phyloP scores from a whole-genome alignment of 2,888 invertebrate species.

The Apodemia zela region DNA sequence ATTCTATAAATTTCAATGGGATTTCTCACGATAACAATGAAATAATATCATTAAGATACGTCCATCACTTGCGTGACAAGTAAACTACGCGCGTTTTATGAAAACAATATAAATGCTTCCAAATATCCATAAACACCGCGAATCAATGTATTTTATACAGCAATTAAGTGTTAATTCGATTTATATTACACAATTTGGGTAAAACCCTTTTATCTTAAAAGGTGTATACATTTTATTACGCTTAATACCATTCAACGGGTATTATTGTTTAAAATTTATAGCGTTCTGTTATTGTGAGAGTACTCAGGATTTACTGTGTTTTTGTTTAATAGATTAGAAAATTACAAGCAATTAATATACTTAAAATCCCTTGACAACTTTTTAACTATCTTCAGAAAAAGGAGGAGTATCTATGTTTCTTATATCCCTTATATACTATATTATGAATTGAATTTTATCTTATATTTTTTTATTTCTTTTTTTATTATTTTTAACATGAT shows the following conservation, averaged over 20 bases:
- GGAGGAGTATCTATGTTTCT: too few species aligned
- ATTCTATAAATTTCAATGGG: conserved; percentile 42
- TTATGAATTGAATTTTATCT: too few species aligned
- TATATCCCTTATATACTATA: too few species aligned
- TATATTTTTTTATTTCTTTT: too few species aligned
- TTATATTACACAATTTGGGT: background rate
- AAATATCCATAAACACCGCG: background rate
- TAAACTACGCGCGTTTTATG: conserved; percentile 26
- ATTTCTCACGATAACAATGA: conserved; percentile 61
- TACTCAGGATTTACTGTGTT: too few species aligned
- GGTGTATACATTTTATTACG: background rate
- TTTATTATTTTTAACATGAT: too few species aligned
- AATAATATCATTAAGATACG: conserved; percentile 42
- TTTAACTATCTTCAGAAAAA: too few species aligned
- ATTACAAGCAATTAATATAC: too few species aligned
- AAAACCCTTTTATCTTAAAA: background rate
- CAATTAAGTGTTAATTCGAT: conserved; percentile 10
- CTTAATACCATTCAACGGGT: background rate
- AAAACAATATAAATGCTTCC: background rate
- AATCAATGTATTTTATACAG: background rate
- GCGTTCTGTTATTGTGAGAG: too few species aligned
- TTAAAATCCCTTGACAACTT: too few species aligned
- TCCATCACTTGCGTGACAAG: conserved; percentile 34
- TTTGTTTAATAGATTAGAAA: too few species aligned
- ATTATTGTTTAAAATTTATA: background rate